Base-by-base conservation (phyloP, 1,140 invertebrate species). In the Drosophila malerkotliana region DNA sequence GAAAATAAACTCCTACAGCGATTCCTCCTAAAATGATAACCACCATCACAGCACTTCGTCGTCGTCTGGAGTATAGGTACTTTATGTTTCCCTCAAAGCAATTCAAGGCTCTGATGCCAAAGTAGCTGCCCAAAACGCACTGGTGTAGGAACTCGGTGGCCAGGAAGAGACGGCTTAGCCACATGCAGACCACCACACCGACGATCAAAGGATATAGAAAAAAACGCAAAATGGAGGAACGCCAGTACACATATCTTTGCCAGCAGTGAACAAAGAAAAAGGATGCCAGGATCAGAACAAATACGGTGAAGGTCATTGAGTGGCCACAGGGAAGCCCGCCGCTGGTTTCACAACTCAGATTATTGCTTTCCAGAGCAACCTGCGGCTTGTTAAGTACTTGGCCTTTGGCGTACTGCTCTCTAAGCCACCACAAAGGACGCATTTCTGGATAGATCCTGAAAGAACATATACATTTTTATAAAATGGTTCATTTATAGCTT, bases 61-160 rank as follows among this genome's bases (percentile, higher is more conserved):
- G 69, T 12, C 28, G 14, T 0, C 72, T 51, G 4, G 41, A 45
- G 24, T 59, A 66, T 0, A 91, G 28, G 1, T 47, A 71, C 4
- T 49, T 18, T 9, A 49, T 5, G 10, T 78, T 45, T 6, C 14
- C 24, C n/a, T 85, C 64, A 1, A 82, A 72, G 10, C 47, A 15
- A 18, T 56, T 49, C 5, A 82, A 12, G 1, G 64, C 45, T 15
- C 59, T 32, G 0, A 83, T 44, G 0, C 83, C 80, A 0, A 83
- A 39, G 34, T 79, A 77, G 5, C 61, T 78, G 26, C 76, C 73
- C 9, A 79, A 5, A 4, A 90, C 51, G 30, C 90, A 91, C 60
- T 91, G 90, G 72, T 91, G 90, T 12, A 91, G 52, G 26, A 91
- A 91, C 54, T 91, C 88, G 0, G 78, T 82, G 15, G 78, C 81